Conservation (phyloP, 2,888 invertebrate genomes). For the Quadroppia sp. region DNA sequence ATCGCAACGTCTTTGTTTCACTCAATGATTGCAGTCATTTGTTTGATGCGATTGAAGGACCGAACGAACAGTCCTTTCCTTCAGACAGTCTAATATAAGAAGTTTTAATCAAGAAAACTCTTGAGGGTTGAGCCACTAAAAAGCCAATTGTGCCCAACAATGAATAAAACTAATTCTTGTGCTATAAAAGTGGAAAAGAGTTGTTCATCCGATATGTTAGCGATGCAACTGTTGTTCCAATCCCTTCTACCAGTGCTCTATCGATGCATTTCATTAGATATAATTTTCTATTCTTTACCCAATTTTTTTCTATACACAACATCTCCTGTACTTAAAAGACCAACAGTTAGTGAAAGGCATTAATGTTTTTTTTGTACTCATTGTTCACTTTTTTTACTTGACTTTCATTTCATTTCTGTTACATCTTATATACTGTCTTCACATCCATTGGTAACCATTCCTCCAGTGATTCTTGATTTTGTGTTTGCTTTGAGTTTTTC, state of each 20-base stretch:
- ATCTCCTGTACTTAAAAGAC: no score
- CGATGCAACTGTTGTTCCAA: slow-evolving; percentile 16
- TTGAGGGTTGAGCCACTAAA: slow-evolving; percentile 28
- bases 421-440: not conserved
- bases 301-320: not conserved
- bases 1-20: slow-evolving; percentile 15
- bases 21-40: slow-evolving; percentile 20
- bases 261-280: slow-evolving; percentile 18
- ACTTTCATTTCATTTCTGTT: not conserved
- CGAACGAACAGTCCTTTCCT: not conserved
- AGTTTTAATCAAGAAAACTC: slow-evolving; percentile 32
- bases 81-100: not conserved
- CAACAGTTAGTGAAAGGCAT: slow-evolving; percentile 17
- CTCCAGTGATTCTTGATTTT: slow-evolving; percentile 4
- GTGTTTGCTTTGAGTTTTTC: not conserved
- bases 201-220: not conserved
- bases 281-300: not conserved
- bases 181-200: not conserved
- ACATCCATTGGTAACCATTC: not conserved
- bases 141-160: slow-evolving; percentile 9
- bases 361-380: not conserved
- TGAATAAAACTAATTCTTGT: not conserved
- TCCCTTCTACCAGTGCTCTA: slow-evolving; percentile 16
- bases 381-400: not conserved
- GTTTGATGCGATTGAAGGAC: not conserved